These are phyloP conservation scores for Gryon sp. DNA, from an alignment of 1,140 invertebrate species.

Conservation along the genomic window DNA sequence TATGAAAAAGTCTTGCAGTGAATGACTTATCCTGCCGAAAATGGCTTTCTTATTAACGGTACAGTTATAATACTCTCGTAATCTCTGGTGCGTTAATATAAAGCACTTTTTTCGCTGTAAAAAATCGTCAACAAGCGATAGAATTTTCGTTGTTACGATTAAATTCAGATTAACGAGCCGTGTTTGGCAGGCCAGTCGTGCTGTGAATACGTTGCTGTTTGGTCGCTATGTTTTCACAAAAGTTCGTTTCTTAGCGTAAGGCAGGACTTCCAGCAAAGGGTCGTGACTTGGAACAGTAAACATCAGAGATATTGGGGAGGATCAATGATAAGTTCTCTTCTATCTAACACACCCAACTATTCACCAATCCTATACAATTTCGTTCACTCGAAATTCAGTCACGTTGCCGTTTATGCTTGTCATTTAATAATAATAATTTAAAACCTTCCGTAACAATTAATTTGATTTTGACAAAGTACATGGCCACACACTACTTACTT, in stretches of 20 bases:
- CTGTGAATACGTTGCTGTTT: not conserved
- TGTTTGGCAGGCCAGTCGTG: not conserved
- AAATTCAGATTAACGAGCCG: conserved; percentile 16
- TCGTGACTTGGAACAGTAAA: conserved; percentile 49
- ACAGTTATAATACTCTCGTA: not conserved
- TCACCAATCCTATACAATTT: conserved; percentile 20
- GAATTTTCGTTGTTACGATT: conserved; percentile 3
- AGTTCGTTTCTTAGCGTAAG: conserved; percentile 26
- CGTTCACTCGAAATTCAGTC: conserved; percentile 43
- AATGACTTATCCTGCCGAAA: too few species aligned
- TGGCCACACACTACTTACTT: too few species aligned
- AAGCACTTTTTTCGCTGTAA: not conserved
- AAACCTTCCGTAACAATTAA: too few species aligned
- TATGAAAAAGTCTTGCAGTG: too few species aligned
- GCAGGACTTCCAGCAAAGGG: conserved; percentile 1
- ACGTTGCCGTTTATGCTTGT: too few species aligned
- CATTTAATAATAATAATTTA: too few species aligned
- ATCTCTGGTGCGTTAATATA: not conserved
- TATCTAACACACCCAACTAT: conserved; percentile 1
- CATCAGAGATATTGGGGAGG: conserved; percentile 1
- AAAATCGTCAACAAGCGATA: not conserved
- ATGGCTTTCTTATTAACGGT: too few species aligned
- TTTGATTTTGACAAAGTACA: too few species aligned
- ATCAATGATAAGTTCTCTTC: conserved; percentile 35
- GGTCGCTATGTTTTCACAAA: conserved; percentile 27